Evolutionary conservation across 2,113 vertebrate species (phyloP).

Genomic region (Illadopsis cleaveri): DNA sequence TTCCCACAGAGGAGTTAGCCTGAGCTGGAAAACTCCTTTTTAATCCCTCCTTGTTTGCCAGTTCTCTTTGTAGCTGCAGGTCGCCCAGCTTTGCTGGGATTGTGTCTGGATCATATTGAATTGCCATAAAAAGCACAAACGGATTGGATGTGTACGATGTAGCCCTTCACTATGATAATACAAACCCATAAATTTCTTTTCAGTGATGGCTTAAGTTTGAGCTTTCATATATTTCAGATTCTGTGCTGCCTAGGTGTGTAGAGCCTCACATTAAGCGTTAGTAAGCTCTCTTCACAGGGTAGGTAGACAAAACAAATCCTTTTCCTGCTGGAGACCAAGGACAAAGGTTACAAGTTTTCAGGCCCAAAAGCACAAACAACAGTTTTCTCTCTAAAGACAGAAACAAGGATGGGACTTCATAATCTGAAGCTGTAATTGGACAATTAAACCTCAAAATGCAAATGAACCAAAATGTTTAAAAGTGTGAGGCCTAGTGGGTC

Average conservation of each 20-base stretch:
- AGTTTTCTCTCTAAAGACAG: neutral
- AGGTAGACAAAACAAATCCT: neutral
- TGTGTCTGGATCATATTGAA: neutral
- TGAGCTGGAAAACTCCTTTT: neutral
- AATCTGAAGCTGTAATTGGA: neutral
- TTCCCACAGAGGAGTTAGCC: neutral
- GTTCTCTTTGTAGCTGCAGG: neutral
- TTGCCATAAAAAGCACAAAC: accelerated
- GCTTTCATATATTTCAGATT: neutral
- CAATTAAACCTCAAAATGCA: neutral
- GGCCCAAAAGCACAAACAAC: neutral
- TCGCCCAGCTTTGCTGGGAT: neutral
- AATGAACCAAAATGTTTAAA: neutral
- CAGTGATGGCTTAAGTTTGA: neutral
- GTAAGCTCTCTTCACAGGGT: neutral
- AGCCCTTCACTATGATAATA: neutral
- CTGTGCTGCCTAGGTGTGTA: neutral
- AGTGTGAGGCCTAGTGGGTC: neutral
- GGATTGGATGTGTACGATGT: accelerated
- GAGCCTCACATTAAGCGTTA: neutral
- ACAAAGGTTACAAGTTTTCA: neutral
- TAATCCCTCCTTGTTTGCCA: neutral
- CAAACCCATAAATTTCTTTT: accelerated
- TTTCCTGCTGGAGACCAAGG: neutral
- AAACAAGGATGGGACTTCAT: neutral